Evolutionary conservation across 2,113 vertebrate genomes (phyloP).

Genomic region (Chaetodon auriga): DNA sequence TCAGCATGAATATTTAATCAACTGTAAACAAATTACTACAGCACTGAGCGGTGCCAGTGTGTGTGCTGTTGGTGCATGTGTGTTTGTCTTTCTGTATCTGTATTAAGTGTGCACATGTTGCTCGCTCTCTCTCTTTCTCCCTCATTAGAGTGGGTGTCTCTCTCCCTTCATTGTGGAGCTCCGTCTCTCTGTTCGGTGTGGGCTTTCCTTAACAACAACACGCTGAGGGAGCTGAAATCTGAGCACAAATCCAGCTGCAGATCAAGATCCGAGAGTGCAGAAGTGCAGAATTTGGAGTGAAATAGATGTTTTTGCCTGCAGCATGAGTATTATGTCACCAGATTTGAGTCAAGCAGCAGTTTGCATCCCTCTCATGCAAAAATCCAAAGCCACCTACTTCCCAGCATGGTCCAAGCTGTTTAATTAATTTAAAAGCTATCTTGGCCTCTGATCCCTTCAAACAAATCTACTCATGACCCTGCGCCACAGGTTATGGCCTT

Average conservation of each 20-base stretch:
- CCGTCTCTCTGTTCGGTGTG: slow-evolving; percentile 4
- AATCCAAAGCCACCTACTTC: not conserved
- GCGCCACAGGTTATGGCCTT: not conserved
- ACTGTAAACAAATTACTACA: slow-evolving; percentile 75
- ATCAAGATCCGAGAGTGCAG: not conserved
- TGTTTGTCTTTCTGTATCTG: slow-evolving; percentile 14
- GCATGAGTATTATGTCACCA: slow-evolving; percentile 34
- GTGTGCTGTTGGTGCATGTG: not conserved
- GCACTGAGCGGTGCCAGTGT: slow-evolving; percentile 45
- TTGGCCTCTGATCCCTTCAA: not conserved
- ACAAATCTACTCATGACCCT: not conserved
- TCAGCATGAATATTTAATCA: slow-evolving; percentile 76
- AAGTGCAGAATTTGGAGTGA: not conserved
- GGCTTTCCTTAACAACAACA: not conserved
- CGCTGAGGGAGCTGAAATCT: slow-evolving; percentile 1
- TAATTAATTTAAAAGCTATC: not conserved
- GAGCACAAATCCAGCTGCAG: slow-evolving; percentile 6
- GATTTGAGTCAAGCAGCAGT: not conserved
- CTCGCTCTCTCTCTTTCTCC: not conserved
- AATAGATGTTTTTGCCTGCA: slow-evolving; percentile 18
- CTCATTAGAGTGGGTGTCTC: slow-evolving; percentile 24
- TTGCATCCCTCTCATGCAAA: not conserved
- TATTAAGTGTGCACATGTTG: slow-evolving; percentile 6
- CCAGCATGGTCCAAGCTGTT: not conserved
- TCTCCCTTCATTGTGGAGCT: not conserved